Base-by-base conservation (phyloP, 2,888 invertebrate genomes). In the Eutolmus rufibarbis region DNA sequence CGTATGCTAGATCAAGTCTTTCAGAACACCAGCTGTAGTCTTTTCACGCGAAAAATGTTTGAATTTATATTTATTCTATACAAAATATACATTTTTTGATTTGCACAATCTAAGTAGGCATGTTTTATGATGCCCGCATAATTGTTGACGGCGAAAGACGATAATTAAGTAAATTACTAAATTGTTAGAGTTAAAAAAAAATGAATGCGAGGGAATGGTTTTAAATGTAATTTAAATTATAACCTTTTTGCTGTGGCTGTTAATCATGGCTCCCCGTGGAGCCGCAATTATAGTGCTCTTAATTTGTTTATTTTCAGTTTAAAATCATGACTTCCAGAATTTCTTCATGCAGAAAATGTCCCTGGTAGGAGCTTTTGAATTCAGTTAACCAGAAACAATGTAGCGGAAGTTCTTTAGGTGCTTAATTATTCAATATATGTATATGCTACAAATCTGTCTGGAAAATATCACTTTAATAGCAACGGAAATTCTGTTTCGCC, bases 281-380 rank as follows among this genome's bases (percentile, higher is more conserved):
- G 31, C 31, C 9, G 46, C 37, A 66, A 84, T 84, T 66, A 84
- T 66, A 28, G 2, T 66, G 84, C 84, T 74, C 23, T 84, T 40
- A 84, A 74, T 84, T 84, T 84, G 40, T 84, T 74, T 66, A 84
- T 74, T 57, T 84, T 84, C 66, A 40, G 74, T 37, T 66, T 34
- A 84, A 84, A 84, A 46, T 74, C 16, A 34, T 31, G 86, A 76
- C 74, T 86, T 86, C 51, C 74, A 74, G n/a, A 74, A 31, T 76
- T 86, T 86, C 74, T 86, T 86, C 86, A 86, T 86, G 86, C 86
- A 86, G 76, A 86, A 86, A 86, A 76, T 51, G 74, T 86, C 31
- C 86, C 14, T 46, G 74, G 19, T 31, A 76, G 1, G 28, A 46
- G 46, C 86, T 86, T 86, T 86, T 86, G 51, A 76, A 76, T 34